phyloP scores from a whole-genome alignment of 1,140 invertebrate species.

The Hylyphantes graminicola region DNA sequence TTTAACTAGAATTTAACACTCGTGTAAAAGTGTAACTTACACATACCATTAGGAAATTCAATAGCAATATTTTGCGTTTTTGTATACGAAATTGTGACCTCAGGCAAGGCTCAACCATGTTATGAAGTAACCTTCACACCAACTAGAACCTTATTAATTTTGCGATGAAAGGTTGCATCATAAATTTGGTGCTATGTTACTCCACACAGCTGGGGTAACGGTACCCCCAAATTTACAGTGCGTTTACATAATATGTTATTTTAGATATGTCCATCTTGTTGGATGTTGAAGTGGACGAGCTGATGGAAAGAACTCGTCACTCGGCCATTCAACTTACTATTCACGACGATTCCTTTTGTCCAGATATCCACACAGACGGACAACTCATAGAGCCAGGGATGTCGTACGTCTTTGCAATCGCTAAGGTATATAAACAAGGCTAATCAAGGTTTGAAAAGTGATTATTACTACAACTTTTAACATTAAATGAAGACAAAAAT shows the following conservation, averaged over 20 bases:
- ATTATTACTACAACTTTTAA: too few relatives aligned
- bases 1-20: too few relatives aligned
- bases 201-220: background rate
- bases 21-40: too few relatives aligned
- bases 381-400: background rate
- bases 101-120: too few relatives aligned
- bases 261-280: constrained; percentile 36
- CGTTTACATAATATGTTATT: background rate
- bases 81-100: too few relatives aligned
- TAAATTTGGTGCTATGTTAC: background rate
- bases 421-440: constrained; percentile 8
- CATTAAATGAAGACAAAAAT: too few relatives aligned
- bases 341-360: background rate
- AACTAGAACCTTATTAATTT: too few relatives aligned
- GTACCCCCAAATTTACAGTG: background rate
- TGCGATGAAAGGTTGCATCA: too few relatives aligned
- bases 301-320: constrained; percentile 2
- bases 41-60: too few relatives aligned
- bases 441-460: background rate
- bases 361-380: constrained; percentile 51
- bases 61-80: too few relatives aligned
- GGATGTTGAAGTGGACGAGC: constrained; percentile 17
- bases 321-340: constrained; percentile 24
- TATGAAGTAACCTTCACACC: too few relatives aligned
- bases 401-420: constrained; percentile 13